These are phyloP conservation scores for Phrynosoma platyrhinos DNA, from an alignment of 2,113 vertebrate genomes.

Conservation along the genomic window DNA sequence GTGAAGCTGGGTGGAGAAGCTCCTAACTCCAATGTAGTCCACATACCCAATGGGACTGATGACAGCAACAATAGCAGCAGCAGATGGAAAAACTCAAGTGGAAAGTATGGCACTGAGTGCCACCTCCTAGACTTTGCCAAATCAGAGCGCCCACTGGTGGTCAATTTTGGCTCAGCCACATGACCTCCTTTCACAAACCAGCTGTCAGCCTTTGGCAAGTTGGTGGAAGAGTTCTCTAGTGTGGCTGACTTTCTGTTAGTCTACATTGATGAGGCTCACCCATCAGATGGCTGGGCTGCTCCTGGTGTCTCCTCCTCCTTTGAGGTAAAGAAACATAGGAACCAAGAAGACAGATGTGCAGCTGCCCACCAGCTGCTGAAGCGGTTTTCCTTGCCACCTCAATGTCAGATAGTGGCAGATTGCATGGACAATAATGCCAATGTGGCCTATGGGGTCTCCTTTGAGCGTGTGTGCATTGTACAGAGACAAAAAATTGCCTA, in stretches of 20 bases:
- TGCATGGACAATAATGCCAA: slow-evolving; percentile 98
- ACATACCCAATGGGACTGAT: slow-evolving; percentile 75
- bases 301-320: slow-evolving; percentile 88
- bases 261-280: slow-evolving; percentile 98
- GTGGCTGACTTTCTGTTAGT: slow-evolving; percentile 96
- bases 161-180: slow-evolving; percentile 97
- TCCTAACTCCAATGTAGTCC: slow-evolving; percentile 94
- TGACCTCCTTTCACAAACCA: slow-evolving; percentile 97
- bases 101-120: slow-evolving; percentile 77
- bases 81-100: slow-evolving; percentile 60
- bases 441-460: slow-evolving; percentile 92
- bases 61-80: slow-evolving; percentile 37
- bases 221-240: slow-evolving; percentile 94
- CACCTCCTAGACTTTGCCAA: slow-evolving; percentile 93
- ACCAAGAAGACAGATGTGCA: slow-evolving; percentile 89
- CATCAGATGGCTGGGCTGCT: slow-evolving; percentile 93
- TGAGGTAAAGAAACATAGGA: slow-evolving; percentile 89
- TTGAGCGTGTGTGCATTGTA: slow-evolving; percentile 94
- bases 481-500: slow-evolving; percentile 93
- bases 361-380: slow-evolving; percentile 89
- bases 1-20: slow-evolving; percentile 93
- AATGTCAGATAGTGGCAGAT: slow-evolving; percentile 94
- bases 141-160: slow-evolving; percentile 90
- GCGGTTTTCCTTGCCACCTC: slow-evolving; percentile 89
- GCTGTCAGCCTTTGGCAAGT: slow-evolving; percentile 91